Evolutionary conservation across 2,888 invertebrate species (phyloP), one percentile per base, ranked within the genome.

Genomic region (Morinoia aosen): DNA sequence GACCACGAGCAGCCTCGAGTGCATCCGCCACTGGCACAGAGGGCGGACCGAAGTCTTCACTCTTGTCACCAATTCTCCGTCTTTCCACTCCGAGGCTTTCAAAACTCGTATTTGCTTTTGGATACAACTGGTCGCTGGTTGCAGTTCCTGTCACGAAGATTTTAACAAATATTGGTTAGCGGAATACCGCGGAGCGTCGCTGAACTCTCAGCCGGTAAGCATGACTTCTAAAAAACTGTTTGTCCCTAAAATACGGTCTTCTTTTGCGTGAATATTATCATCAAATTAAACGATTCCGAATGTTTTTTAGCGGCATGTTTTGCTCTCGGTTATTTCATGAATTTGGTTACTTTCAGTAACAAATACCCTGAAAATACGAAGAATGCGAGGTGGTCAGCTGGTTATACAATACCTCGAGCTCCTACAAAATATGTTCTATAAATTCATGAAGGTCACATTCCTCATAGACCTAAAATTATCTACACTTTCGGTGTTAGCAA

Each of bases 1-100:
- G n/a, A 48, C 93, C 57, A 93, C 93, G 93, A 93, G 93, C 93
- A 57, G 93, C 39, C 40, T 93, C 76, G 48, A 93, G 93, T 93
- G 93, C 93, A 39, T 93, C 93, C 57, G 57, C n/a, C 48, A n/a
- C 33, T 93, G 76, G 25, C 25, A 76, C 76, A 33, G 25, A 76
- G 76, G 76, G 76, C 76, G 76, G 76, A 76, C 76, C 33, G 76
- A 76, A 76, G 25, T 76, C 76, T 76, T 76, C 76, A 16, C 76
- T 76, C 76, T 33, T 76, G 76, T 76, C 76, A 76, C 76, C 76
- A 76, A 76, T 76, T 76, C 76, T 19, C 33, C 33, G 76, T 33
- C 25, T 76, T 76, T 76, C 76, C 76, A 76, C 0, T 76, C 2
- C 25, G 25, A 19, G 33, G 0, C 76, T 76, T 76, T 33, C 8